Evolutionary conservation across 2,113 vertebrate species (phyloP).

Genomic region (Istiophorus platypterus): DNA sequence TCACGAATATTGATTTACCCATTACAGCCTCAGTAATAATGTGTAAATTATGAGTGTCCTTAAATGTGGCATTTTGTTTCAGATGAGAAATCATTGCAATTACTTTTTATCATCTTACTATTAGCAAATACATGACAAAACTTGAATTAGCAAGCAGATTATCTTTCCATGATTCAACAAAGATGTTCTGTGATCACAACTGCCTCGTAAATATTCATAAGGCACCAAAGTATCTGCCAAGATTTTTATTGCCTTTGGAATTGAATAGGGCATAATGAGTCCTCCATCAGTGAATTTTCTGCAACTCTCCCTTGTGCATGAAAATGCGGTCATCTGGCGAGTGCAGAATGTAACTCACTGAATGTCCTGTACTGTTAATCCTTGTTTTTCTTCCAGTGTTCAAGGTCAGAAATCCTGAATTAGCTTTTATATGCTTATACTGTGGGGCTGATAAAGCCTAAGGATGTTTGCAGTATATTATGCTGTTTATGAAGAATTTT

Average conservation of each 20-base stretch:
- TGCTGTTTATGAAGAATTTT: conserved; percentile 23
- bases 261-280: conserved; percentile 73
- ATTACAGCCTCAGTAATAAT: conserved; percentile 63
- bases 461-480: not conserved
- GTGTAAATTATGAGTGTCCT: conserved; percentile 68
- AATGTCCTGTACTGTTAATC: conserved; percentile 55
- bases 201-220: conserved; percentile 77
- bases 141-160: conserved; percentile 73
- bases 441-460: conserved; percentile 14
- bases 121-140: conserved; percentile 64
- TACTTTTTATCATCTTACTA: conserved; percentile 62
- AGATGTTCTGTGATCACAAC: conserved; percentile 72
- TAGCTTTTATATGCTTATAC: conserved; percentile 26
- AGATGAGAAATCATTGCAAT: conserved; percentile 72
- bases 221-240: conserved; percentile 61
- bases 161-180: conserved; percentile 69
- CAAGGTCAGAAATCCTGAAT: conserved; percentile 59
- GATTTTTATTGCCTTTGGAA: conserved; percentile 73
- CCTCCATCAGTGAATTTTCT: conserved; percentile 63
- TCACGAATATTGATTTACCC: conserved; percentile 74
- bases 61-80: conserved; percentile 65
- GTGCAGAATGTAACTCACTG: conserved; percentile 48
- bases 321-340: conserved; percentile 58
- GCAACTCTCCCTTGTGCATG: conserved; percentile 53
- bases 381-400: conserved; percentile 35